phyloP scores from a whole-genome alignment of 1,140 invertebrate genomes.

The Rhysida immarginata region DNA sequence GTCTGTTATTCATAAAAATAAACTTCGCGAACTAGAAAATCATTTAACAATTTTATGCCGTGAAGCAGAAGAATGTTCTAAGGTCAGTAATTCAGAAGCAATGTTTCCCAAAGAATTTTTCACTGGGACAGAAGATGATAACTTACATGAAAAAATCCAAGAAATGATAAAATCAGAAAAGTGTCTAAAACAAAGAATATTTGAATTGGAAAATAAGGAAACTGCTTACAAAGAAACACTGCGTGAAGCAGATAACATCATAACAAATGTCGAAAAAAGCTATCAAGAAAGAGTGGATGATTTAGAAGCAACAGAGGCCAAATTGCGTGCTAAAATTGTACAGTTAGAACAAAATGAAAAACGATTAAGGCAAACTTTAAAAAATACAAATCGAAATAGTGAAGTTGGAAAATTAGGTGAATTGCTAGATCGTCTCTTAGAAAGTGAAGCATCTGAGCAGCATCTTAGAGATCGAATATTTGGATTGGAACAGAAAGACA shows the following conservation, averaged over 20 bases:
- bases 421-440: constrained; percentile 19
- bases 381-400: constrained; percentile 11
- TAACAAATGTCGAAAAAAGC: constrained; percentile 47
- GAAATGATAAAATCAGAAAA: not conserved
- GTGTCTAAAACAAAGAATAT: constrained; percentile 34
- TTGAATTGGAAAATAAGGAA: constrained; percentile 46
- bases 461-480: constrained; percentile 15
- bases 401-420: constrained; percentile 20
- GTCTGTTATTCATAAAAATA: not conserved
- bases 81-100: not conserved
- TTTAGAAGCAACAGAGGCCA: constrained; percentile 22
- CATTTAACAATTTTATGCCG: not conserved
- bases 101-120: not conserved
- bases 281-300: constrained; percentile 36
- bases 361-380: constrained; percentile 16
- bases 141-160: not conserved
- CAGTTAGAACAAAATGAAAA: constrained; percentile 22
- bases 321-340: constrained; percentile 15
- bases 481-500: constrained; percentile 16
- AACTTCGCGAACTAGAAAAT: not conserved
- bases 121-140: not conserved
- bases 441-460: constrained; percentile 21
- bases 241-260: constrained; percentile 53
- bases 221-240: constrained; percentile 52
- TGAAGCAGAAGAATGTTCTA: not conserved